A percentile compares a stretch with the other conserved stretches of the same genome.
Evolutionary conservation across 2,113 vertebrate genomes (phyloP).

Genomic region (Muntiacus reevesi): DNA sequence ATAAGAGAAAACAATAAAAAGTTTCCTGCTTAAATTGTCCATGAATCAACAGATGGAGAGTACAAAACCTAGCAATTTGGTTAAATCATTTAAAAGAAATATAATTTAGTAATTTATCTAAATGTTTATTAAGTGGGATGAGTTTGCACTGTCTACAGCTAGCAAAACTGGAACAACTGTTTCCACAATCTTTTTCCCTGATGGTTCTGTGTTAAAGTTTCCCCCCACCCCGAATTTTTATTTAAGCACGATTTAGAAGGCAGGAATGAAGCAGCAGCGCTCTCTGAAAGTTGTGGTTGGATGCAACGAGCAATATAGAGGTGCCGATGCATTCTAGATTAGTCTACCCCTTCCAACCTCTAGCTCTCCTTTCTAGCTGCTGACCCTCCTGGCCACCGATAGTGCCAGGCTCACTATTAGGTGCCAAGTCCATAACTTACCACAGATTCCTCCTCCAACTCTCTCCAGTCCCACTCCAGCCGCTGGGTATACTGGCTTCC

Average conservation of each 20-base stretch:
- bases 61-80: not conserved
- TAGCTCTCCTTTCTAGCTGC: not conserved
- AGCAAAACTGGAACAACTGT: not conserved
- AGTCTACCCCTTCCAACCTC: not conserved
- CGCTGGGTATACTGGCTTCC: not conserved
- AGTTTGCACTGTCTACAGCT: not conserved
- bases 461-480: not conserved
- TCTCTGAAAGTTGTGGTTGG: not conserved
- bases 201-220: not conserved
- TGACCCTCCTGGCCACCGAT: not conserved
- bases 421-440: not conserved
- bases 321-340: not conserved
- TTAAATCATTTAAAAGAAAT: conserved; percentile 17
- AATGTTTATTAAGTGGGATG: not conserved
- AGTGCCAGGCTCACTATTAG: not conserved
- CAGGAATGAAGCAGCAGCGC: not conserved
- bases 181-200: not conserved
- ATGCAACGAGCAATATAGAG: not conserved
- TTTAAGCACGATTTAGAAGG: not conserved
- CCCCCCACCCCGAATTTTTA: not conserved
- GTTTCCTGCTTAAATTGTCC: not conserved
- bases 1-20: not conserved
- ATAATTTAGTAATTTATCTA: not conserved
- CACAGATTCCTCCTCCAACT: not conserved
- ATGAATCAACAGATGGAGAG: not conserved